Evolutionary conservation across 2,888 invertebrate species (phyloP).

Genomic region (Yponomeuta plumbellus): DNA sequence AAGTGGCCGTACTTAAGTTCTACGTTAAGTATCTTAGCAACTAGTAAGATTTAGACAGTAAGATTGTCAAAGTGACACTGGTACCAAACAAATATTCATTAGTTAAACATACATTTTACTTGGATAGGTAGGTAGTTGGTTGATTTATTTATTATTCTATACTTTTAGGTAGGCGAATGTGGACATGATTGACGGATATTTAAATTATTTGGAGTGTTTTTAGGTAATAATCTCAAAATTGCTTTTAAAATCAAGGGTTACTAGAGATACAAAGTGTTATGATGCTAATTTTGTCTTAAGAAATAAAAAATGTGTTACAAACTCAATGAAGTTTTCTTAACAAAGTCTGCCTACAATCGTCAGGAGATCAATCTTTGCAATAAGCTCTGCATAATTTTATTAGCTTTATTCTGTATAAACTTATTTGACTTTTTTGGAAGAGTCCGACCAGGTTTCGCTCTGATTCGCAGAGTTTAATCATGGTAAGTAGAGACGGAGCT

Average conservation of each 20-base stretch:
- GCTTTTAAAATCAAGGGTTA: not conserved
- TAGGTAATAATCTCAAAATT: not conserved
- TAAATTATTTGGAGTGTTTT: not conserved
- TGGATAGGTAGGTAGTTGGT: not conserved
- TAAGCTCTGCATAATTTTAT: no score
- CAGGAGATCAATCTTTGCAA: no score
- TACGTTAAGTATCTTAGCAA: constrained; percentile 5
- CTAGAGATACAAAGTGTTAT: not conserved
- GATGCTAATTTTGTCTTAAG: not conserved
- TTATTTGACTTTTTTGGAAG: no score
- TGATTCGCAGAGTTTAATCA: no score
- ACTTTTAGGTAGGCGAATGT: constrained; percentile 7
- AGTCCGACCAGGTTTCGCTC: no score
- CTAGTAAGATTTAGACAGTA: not conserved
- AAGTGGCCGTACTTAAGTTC: constrained; percentile 11
- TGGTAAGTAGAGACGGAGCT: no score
- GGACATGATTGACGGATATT: not conserved
- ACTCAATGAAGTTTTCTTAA: not conserved
- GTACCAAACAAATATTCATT: constrained; percentile 67
- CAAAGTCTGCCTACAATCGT: not conserved
- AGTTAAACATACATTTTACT: constrained; percentile 20
- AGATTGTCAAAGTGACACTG: constrained; percentile 45
- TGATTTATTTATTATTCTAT: not conserved
- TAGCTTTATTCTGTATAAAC: no score
- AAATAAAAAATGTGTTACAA: not conserved